Conservation (phyloP, 30 jellyfish, hydroid and myxozoan genomes). For the Cassiopea xamachana region DNA sequence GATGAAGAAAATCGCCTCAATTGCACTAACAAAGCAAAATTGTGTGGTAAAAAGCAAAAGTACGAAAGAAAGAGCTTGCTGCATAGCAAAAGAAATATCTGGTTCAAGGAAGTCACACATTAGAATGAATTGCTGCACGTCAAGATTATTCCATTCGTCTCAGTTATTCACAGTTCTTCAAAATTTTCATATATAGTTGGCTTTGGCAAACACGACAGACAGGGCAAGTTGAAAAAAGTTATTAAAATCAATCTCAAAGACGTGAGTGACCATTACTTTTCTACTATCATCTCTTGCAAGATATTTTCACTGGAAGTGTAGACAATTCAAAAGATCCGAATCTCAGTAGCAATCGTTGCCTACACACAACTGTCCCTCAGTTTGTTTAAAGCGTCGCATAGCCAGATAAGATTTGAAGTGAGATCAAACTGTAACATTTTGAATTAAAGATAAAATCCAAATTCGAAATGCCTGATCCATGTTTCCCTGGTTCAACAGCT, state of each 20-base stretch:
- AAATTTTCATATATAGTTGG: no score
- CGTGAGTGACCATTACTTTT: neutral
- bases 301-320: neutral
- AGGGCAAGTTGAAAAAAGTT: neutral
- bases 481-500: constrained; percentile 81
- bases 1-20: neutral
- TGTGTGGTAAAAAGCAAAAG: neutral
- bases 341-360: no score
- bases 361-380: no score
- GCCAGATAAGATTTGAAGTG: no score
- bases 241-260: neutral
- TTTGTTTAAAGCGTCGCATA: no score
- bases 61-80: neutral
- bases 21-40: neutral
- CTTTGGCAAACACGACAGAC: neutral
- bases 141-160: no score
- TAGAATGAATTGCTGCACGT: no score
- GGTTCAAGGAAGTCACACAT: no score
- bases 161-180: no score
- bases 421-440: no score
- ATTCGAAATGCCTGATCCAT: constrained; percentile 55
- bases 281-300: neutral
- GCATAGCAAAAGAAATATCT: neutral
- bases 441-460: neutral
- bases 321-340: neutral